Percentiles rank a stretch among this genome's conserved stretches.
Conservation (phyloP, 2,113 vertebrate genomes). For the Paramormyrops kingsleyae region DNA sequence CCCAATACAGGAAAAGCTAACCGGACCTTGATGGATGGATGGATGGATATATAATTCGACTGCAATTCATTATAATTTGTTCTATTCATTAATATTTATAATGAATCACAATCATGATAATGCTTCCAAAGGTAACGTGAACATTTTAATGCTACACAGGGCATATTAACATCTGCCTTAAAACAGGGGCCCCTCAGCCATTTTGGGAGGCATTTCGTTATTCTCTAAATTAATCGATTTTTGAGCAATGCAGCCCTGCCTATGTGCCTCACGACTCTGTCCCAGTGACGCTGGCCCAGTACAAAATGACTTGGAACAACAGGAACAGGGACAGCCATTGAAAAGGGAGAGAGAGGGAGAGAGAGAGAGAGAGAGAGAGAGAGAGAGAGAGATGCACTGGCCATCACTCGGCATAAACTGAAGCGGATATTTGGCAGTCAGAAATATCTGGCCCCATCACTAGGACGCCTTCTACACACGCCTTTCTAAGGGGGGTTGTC, state of each 20-base stretch:
- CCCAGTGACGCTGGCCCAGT: background rate
- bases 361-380: background rate
- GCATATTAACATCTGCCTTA: background rate
- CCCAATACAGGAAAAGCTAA: background rate
- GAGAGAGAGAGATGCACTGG: background rate
- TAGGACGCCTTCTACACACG: background rate
- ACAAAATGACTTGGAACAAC: conserved; percentile 3
- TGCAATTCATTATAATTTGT: background rate
- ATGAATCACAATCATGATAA: background rate
- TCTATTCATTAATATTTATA: conserved; percentile 1
- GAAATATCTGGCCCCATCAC: background rate
- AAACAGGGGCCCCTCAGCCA: background rate
- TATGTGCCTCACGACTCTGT: background rate
- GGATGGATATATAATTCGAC: background rate
- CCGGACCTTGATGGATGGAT: background rate
- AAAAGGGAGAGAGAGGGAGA: background rate
- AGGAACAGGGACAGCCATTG: background rate
- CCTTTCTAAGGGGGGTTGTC: background rate
- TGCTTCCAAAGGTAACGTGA: background rate
- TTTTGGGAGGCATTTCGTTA: background rate
- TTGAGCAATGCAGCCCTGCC: background rate
- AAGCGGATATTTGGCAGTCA: background rate
- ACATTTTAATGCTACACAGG: background rate
- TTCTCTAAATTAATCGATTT: background rate
- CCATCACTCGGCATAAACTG: background rate